phyloP scores from a whole-genome alignment of 2,797 vertebrate species.

The Enteromius viviparus region DNA sequence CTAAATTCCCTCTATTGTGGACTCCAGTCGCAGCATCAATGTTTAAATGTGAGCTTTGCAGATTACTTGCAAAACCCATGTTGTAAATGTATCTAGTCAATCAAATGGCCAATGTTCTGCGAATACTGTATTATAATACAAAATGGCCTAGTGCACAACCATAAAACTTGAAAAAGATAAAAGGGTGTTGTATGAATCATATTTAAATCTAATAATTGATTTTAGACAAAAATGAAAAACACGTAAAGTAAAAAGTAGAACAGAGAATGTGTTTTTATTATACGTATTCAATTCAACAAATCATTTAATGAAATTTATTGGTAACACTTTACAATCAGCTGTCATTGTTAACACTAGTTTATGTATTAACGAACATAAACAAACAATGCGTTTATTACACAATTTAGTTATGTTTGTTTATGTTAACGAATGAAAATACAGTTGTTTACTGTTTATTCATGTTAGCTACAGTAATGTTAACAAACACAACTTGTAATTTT shows the following conservation, averaged over 20 bases:
- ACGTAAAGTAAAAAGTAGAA: not conserved
- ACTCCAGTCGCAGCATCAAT: not conserved
- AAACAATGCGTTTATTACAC: too few relatives aligned
- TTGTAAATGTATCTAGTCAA: not conserved
- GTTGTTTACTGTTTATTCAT: too few relatives aligned
- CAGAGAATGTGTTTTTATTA: too few relatives aligned
- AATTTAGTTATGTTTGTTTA: too few relatives aligned
- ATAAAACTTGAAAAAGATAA: not conserved
- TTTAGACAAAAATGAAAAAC: not conserved
- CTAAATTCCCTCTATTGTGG: conserved; percentile 51
- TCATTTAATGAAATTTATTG: not conserved
- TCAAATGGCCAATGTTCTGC: not conserved
- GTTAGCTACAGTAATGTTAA: too few relatives aligned
- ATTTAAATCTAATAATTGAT: not conserved
- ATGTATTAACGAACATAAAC: too few relatives aligned
- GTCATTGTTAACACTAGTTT: too few relatives aligned
- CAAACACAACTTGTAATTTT: too few relatives aligned
- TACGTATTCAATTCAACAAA: not conserved
- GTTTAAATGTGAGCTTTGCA: not conserved
- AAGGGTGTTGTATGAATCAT: not conserved
- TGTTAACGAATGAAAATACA: too few relatives aligned
- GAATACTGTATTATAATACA: not conserved
- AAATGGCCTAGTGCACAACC: not conserved
- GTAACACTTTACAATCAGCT: too few relatives aligned
- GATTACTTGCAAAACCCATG: not conserved